A percentile compares a stretch with the other conserved stretches of the same genome.
Evolutionary conservation across 2,113 vertebrate species (phyloP).

Genomic region (Xiphias gladius): DNA sequence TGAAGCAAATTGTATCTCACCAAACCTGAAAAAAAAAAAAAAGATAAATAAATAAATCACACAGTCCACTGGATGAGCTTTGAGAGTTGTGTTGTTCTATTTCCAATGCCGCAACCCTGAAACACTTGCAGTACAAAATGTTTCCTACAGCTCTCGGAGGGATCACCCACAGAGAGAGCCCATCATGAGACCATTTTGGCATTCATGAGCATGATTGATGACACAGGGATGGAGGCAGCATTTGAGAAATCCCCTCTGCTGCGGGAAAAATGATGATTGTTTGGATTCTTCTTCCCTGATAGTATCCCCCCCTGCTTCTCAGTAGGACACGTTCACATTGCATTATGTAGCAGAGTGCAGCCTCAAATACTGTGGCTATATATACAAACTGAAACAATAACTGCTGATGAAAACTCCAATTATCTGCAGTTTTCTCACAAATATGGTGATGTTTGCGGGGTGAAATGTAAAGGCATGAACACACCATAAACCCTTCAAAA

Average conservation of each 20-base stretch:
- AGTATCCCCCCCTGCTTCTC: constrained; percentile 41
- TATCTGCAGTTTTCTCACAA: constrained; percentile 39
- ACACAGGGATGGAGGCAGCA: constrained; percentile 68
- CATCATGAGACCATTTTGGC: constrained; percentile 81
- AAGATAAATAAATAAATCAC: constrained; percentile 56
- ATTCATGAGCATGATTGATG: constrained; percentile 85
- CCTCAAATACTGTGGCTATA: constrained; percentile 30
- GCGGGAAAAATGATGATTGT: constrained; percentile 64
- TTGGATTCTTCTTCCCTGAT: constrained; percentile 54
- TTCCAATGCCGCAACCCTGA: constrained; percentile 52
- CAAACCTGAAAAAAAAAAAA: constrained; percentile 51
- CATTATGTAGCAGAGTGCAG: constrained; percentile 25
- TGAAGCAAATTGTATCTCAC: neutral
- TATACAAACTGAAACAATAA: constrained; percentile 31
- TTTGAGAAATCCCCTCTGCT: constrained; percentile 70
- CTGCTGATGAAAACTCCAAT: constrained; percentile 41
- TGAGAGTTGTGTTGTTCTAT: constrained; percentile 52
- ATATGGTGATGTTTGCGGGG: constrained; percentile 18
- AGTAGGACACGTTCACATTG: constrained; percentile 57
- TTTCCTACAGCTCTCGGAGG: constrained; percentile 80
- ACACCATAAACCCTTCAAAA: neutral
- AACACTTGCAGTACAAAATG: constrained; percentile 64
- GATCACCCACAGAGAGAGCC: constrained; percentile 80
- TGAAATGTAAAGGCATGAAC: constrained; percentile 36
- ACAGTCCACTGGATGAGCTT: constrained; percentile 14